Conservation (phyloP, 1,140 invertebrate species). For the Galleria mellonella region DNA sequence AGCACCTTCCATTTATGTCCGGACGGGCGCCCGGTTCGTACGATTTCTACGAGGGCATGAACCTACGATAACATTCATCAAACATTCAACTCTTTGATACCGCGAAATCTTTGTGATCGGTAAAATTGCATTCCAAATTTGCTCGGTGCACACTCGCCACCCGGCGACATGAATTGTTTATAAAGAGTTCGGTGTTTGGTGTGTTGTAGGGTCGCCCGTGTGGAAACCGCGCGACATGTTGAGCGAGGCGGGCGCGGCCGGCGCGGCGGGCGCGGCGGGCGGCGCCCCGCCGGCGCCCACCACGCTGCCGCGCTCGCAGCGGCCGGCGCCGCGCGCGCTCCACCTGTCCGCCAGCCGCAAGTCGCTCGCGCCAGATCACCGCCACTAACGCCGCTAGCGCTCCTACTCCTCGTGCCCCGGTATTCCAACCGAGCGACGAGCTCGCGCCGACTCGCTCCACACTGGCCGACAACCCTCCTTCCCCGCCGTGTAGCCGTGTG, state of each 20-base stretch:
- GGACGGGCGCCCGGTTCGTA: constrained; percentile 12
- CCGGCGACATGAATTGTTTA: constrained; percentile 30
- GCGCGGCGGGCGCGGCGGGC: constrained; percentile 21
- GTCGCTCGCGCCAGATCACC: constrained; percentile 72
- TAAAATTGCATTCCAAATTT: constrained; percentile 28
- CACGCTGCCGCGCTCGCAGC: constrained; percentile 69
- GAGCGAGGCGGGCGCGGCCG: constrained; percentile 39
- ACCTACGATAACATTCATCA: constrained; percentile 68
- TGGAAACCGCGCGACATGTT: constrained; percentile 91
- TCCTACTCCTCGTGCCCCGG: not conserved
- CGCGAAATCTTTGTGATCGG: constrained; percentile 30
- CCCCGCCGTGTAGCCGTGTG: not conserved
- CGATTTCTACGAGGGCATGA: constrained; percentile 23
- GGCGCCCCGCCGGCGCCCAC: constrained; percentile 42
- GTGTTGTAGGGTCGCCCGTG: constrained; percentile 89
- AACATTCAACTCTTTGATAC: constrained; percentile 75
- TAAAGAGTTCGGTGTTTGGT: constrained; percentile 76
- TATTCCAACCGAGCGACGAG: not conserved
- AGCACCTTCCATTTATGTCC: not conserved
- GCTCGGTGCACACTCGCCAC: constrained; percentile 13
- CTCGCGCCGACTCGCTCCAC: not conserved
- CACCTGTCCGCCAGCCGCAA: constrained; percentile 71
- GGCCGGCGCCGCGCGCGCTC: constrained; percentile 59
- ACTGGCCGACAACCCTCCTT: too few relatives aligned
- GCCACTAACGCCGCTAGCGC: constrained; percentile 36